Base-by-base conservation (phyloP, 2,888 invertebrate species). In the Thecocarcelia acutangulata region DNA sequence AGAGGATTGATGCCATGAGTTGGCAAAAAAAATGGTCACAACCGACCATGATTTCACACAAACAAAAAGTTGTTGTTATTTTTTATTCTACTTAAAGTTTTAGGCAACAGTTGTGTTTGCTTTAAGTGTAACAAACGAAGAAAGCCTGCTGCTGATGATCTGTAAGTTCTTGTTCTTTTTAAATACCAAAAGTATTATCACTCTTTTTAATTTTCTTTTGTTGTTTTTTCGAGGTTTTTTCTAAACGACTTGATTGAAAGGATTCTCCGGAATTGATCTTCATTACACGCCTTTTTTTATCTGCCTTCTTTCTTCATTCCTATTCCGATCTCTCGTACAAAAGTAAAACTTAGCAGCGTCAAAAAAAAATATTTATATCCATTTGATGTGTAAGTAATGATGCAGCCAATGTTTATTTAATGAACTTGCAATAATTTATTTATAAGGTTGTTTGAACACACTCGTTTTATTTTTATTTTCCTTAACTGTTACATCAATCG, bases 401-500 rank as follows among this genome's bases (percentile, higher is more conserved):
- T 78, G 82, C 82, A 75, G 82, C 74, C 82, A 82, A 82, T 82
- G 82, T 82, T 82, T 82, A 78, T 78, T 78, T 82, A 82, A 82
- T 82, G 82, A 78, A 82, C 82, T 82, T 82, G 82, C 82, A 82
- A 82, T 78, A 82, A 78, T 82, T 82, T 78, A 82, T 79, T 73
- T 73, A 79, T 72, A 63, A 66, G 61, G 56, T 68, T 61, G 66
- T 50, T 44, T 58, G 15, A 58, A 46, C 11, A 44, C 42, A 19
- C 28, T 52, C 58, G 33, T 21, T 44, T 64, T 13, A 5, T 24
- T n/a, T 2, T 46, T 11, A 19, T 42, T 42, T 44, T n/a, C 37
- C 12, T 66, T 15, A 28, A 56, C 48, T 56, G 40, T 61, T 54
- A 17, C 68, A 63, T 63, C 54, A 40, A 42, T 40, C 15, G 37